Percentiles rank a stretch among this genome's conserved stretches.
phyloP scores from a whole-genome alignment of 1,140 invertebrate species.

The Brachionus rubens region DNA sequence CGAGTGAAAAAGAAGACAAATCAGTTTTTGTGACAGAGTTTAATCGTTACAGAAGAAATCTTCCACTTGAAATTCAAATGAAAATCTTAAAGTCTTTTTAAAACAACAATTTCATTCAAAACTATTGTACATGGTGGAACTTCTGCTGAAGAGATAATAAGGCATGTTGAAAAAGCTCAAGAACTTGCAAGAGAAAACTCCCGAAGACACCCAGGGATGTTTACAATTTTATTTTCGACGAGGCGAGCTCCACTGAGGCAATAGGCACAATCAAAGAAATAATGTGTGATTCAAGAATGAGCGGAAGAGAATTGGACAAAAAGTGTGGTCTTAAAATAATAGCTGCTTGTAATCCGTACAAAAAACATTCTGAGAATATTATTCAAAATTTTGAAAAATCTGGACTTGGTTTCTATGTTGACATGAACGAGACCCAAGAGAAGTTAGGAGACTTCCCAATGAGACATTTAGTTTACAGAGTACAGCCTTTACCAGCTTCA shows the following conservation, averaged over 20 bases:
- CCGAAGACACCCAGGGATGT: slow-evolving; percentile 47
- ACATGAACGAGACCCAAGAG: slow-evolving; percentile 51
- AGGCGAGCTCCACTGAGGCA: slow-evolving; percentile 57
- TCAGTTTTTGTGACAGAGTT: slow-evolving; percentile 51
- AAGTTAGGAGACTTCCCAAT: slow-evolving; percentile 54
- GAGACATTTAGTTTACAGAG: slow-evolving; percentile 55
- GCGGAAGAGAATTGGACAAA: slow-evolving; percentile 50
- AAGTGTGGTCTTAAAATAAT: slow-evolving; percentile 52
- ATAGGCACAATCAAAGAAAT: slow-evolving; percentile 57
- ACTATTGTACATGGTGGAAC: slow-evolving; percentile 55
- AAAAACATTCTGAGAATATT: slow-evolving; percentile 54
- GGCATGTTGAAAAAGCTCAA: slow-evolving; percentile 52
- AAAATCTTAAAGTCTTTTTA: slow-evolving; percentile 47
- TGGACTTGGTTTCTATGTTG: slow-evolving; percentile 55
- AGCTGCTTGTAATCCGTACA: slow-evolving; percentile 57
- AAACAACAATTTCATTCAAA: slow-evolving; percentile 17
- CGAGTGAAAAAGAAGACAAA: slow-evolving; percentile 50
- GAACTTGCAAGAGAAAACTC: slow-evolving; percentile 49
- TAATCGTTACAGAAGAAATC: slow-evolving; percentile 49
- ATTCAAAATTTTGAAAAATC: slow-evolving; percentile 53
- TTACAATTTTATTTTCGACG: slow-evolving; percentile 59
- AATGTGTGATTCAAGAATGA: slow-evolving; percentile 54
- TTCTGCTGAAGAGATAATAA: slow-evolving; percentile 51
- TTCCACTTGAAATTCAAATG: slow-evolving; percentile 10
- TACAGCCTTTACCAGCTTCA: slow-evolving; percentile 53